Evolutionary conservation across 2,888 invertebrate species (phyloP), one percentile per base, ranked within the genome.

Genomic region (Hydroisotoma schaefferi): DNA sequence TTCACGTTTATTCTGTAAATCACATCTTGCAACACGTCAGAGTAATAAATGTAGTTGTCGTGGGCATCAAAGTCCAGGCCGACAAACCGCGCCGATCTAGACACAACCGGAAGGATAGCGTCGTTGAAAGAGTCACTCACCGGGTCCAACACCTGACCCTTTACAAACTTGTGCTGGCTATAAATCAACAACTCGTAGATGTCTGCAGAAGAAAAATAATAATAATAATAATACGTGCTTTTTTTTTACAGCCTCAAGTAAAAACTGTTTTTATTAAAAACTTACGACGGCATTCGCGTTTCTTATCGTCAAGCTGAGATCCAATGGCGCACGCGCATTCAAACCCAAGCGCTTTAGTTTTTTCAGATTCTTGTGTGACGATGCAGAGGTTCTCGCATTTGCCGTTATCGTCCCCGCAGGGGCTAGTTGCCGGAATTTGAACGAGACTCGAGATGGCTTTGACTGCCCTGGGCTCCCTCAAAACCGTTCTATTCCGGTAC

Each of bases 351-450:
- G 22, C 4, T 3, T 5, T 27, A 18, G n/a, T 26, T 51, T 29
- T 81, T 73, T 74, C 53, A 12, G 28, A 38, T 2, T 37, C 55
- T 15, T 40, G 53, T 0, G 94, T 93, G 0, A 95, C 85, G 53
- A 95, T 89, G 75, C 95, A 97, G 85, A 97, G 87, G 71, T 97
- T 94, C 49, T 91, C 86, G 77, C 97, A 97, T 0, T 87, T 88
- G 0, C 92, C 92, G 73, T 92, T 92, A 75, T 87, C 90, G 71
- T 82, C 83, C 0, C 90, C 90, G 73, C 94, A 94, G 77, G 88
- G 91, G 5, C 77, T 74, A 8, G 46, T 59, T 25, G 83, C 85
- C 1, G 82, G 81, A 0, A 85, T 85, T 74, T 94, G 94, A 47
- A 87, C 84, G 1, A 92, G 76, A 0, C 85, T 81, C 75, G 93